Evolutionary conservation across 2,113 vertebrate species (phyloP).

Genomic region (Hemiscyllium ocellatum): DNA sequence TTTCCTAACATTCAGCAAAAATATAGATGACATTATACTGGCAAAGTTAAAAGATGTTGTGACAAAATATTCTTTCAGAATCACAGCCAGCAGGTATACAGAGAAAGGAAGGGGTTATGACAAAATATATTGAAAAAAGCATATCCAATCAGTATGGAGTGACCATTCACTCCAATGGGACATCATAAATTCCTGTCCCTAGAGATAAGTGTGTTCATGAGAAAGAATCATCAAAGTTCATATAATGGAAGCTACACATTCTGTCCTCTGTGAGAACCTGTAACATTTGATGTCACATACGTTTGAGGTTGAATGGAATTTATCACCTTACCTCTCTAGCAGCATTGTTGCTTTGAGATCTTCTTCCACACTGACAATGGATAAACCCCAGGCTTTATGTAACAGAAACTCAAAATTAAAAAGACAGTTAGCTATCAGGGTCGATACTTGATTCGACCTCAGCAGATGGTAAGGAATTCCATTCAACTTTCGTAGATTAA

Average conservation of each 20-base stretch:
- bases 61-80: neutral
- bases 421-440: conserved; percentile 53
- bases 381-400: conserved; percentile 57
- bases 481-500: conserved; percentile 56
- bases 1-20: neutral
- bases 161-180: neutral
- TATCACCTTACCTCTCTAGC: conserved; percentile 51
- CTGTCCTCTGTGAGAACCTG: neutral
- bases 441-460: conserved; percentile 50
- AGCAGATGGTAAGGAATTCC: conserved; percentile 57
- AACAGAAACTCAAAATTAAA: conserved; percentile 63
- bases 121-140: neutral
- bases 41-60: neutral
- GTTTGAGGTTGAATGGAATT: neutral
- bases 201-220: neutral
- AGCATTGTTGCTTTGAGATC: conserved; percentile 54
- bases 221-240: neutral
- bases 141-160: neutral
- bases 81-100: neutral
- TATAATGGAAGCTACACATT: neutral
- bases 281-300: neutral
- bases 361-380: conserved; percentile 54
- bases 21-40: neutral
- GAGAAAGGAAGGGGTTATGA: neutral
- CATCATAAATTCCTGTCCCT: neutral